Conservation (phyloP, 2,113 vertebrate genomes). For the Tamias sibiricus region DNA sequence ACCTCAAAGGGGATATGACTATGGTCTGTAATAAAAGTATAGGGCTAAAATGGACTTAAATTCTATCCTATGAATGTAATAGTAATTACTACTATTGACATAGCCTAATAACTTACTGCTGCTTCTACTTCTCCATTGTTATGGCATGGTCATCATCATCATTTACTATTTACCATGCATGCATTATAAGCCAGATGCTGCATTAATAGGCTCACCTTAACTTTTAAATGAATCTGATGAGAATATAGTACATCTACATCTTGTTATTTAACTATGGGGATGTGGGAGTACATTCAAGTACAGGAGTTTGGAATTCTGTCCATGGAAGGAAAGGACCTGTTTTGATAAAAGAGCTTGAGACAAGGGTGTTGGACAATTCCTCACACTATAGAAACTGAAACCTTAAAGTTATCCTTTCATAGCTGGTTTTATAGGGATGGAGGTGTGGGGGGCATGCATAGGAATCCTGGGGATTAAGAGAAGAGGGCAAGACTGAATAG, state of each 20-base stretch:
- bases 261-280: not conserved
- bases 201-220: not conserved
- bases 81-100: not conserved
- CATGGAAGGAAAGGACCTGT: not conserved
- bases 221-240: not conserved
- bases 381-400: not conserved
- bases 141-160: not conserved
- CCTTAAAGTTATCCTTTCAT: not conserved
- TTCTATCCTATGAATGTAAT: not conserved
- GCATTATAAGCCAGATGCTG: no score
- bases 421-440: rapidly evolving
- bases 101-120: not conserved
- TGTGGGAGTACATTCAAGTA: not conserved
- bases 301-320: not conserved
- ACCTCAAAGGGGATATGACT: not conserved
- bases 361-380: not conserved
- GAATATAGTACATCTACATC: not conserved
- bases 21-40: not conserved
- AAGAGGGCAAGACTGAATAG: not conserved
- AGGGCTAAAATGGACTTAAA: not conserved
- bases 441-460: no score
- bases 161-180: not conserved
- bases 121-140: not conserved
- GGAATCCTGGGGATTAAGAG: not conserved
- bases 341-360: not conserved